Evolutionary conservation across 2,888 invertebrate genomes (phyloP).

Genomic region (Hedychridium roseum): DNA sequence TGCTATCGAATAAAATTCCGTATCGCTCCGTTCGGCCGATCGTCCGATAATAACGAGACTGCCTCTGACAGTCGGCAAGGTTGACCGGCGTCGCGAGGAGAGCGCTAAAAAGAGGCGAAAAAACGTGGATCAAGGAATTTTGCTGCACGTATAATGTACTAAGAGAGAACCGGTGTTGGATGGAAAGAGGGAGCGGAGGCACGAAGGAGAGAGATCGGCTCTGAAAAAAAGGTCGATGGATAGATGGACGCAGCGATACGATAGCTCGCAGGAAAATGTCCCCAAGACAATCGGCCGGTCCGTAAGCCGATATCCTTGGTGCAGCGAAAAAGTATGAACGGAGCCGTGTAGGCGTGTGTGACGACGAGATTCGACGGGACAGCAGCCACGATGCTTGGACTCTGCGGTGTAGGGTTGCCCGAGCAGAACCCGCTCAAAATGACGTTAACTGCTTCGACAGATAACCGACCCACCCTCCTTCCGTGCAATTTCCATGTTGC

Average conservation of each 20-base stretch:
- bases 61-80: no score
- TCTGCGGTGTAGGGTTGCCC: slow-evolving; percentile 51
- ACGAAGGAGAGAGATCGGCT: slow-evolving; percentile 10
- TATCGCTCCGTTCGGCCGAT: no score
- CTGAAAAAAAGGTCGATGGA: slow-evolving; percentile 14
- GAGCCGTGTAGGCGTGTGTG: neutral
- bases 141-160: no score
- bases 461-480: no score
- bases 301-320: slow-evolving; percentile 40
- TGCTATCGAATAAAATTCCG: no score
- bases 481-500: no score
- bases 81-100: no score
- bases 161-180: slow-evolving; percentile 1
- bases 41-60: no score
- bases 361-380: no score
- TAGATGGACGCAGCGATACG: slow-evolving; percentile 8
- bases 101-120: no score
- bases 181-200: slow-evolving; percentile 7
- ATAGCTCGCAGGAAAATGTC: slow-evolving; percentile 32
- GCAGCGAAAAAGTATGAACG: neutral
- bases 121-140: no score
- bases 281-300: slow-evolving; percentile 36
- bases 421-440: slow-evolving; percentile 47
- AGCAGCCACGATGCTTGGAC: no score
- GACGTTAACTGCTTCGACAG: slow-evolving; percentile 51